Evolutionary conservation across 2,113 vertebrate genomes (phyloP).

Genomic region (Hyla sarda): DNA sequence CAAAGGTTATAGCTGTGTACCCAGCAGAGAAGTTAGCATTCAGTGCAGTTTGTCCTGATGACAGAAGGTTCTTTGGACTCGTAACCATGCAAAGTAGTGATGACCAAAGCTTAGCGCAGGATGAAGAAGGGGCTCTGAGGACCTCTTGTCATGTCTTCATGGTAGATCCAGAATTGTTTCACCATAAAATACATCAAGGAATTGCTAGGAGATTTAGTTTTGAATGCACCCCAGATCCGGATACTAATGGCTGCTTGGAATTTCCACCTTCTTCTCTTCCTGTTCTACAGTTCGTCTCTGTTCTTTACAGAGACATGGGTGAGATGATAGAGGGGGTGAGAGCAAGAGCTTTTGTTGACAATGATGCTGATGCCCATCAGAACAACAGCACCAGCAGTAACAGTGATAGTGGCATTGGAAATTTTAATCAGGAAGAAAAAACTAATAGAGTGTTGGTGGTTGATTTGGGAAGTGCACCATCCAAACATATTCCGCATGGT

Average conservation of each 20-base stretch:
- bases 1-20: conserved; percentile 86
- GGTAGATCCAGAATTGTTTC: conserved; percentile 94
- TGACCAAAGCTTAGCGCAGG: conserved; percentile 74
- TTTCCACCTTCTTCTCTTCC: conserved; percentile 93
- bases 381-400: conserved; percentile 96
- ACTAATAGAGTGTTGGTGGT: conserved; percentile 88
- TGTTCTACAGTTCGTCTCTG: conserved; percentile 93
- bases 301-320: conserved; percentile 96
- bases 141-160: conserved; percentile 98
- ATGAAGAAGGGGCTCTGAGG: conserved; percentile 83
- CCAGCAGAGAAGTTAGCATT: conserved; percentile 96
- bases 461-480: conserved; percentile 83
- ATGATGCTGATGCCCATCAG: conserved; percentile 88
- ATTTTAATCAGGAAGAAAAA: conserved; percentile 92
- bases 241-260: conserved; percentile 92
- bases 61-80: conserved; percentile 91
- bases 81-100: conserved; percentile 94
- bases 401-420: conserved; percentile 96
- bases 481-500: conserved; percentile 75
- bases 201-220: conserved; percentile 89
- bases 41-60: conserved; percentile 94
- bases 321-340: conserved; percentile 92
- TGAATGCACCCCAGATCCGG: conserved; percentile 92
- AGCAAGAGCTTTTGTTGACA: conserved; percentile 89
- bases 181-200: conserved; percentile 90